phyloP scores from a whole-genome alignment of 2,797 vertebrate genomes.

The Chloroceryle inda region DNA sequence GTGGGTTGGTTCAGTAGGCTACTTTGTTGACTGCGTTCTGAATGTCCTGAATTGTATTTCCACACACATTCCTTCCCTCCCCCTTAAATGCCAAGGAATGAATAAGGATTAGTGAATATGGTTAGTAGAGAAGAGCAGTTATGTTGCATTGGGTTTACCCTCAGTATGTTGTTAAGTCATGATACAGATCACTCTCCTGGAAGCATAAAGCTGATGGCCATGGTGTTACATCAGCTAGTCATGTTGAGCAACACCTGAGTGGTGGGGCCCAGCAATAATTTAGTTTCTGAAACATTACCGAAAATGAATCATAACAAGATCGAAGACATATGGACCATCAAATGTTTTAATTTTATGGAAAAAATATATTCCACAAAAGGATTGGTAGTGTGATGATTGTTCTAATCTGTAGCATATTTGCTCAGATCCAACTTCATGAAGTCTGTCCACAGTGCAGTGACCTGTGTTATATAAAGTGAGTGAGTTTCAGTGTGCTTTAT shows the following conservation, averaged over 20 bases:
- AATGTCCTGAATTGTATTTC: neutral
- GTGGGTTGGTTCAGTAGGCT: neutral
- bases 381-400: neutral
- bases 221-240: neutral
- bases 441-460: neutral
- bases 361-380: neutral
- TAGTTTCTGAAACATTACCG: neutral
- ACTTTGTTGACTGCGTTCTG: neutral
- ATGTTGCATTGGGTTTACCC: neutral
- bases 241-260: neutral
- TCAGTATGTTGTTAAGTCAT: neutral
- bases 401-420: neutral
- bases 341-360: neutral
- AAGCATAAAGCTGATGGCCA: neutral
- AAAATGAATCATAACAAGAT: neutral
- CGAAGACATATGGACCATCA: neutral
- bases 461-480: neutral
- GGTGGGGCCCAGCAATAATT: neutral
- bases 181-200: neutral
- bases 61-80: rapidly evolving
- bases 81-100: neutral
- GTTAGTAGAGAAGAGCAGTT: neutral
- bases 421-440: neutral
- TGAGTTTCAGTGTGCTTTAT: neutral
- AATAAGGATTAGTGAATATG: neutral